Base-by-base conservation (phyloP, 2,797 vertebrate genomes). In the Alauda arvensis region DNA sequence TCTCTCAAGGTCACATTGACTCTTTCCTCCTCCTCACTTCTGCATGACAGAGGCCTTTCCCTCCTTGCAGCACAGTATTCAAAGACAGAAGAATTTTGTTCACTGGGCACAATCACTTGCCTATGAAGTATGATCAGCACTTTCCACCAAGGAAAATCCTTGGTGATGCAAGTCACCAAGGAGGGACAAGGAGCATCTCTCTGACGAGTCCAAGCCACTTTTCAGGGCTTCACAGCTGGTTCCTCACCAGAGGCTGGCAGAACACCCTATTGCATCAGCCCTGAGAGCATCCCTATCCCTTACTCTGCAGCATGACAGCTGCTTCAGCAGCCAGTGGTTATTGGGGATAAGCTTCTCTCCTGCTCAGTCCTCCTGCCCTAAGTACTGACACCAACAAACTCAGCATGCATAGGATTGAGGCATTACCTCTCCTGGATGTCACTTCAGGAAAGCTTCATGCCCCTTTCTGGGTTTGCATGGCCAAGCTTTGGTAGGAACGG, bases 1-100 rank as follows among this genome's bases (percentile, higher is more conserved):
- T 61, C 57, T 85, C 39, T 87, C 75, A 92, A 95, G 80, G 80
- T 90, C 68, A 91, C 51, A 59, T 8, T 51, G 63, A 51, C 77
- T 31, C 14, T 49, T 79, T 82, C 40, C 19, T 91, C 40, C 60
- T 89, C 68, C n/a, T 69, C 39, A 37, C 42, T 77, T 78, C 48
- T 77, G n/a, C 46, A 21, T 28, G 53, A 74, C 53, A 77, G 42
- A 34, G 68, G 9, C 18, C 52, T 66, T 70, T 61, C 77, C 66
- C 40, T 87, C n/a, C 21, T 52, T 74, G 37, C 33, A 91, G 60
- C 48, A 69, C 7, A 53, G 39, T 2, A 5, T 34, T 67, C 57
- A 87, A 48, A 87, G 17, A 52, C 18, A 57, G 16, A n/a, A 59
- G 12, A 61, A 84, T 71, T 88, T 33, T 65, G n/a, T 51, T 61